These are phyloP conservation scores for Tenthredo notha DNA, from an alignment of 2,888 invertebrate species.

Conservation along the genomic window DNA sequence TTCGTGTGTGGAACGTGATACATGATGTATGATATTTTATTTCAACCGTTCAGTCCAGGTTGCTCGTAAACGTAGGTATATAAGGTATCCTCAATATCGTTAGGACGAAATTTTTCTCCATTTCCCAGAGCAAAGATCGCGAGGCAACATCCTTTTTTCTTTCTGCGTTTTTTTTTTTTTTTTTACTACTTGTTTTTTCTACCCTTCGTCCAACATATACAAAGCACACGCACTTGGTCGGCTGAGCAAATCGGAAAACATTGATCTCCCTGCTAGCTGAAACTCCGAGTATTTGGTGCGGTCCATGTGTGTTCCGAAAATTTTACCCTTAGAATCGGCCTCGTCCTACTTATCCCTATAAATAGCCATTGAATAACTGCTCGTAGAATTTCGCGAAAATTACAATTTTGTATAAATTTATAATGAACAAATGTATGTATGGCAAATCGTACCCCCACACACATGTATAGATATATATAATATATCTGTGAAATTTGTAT, in stretches of 20 bases:
- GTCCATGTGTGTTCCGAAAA: background rate
- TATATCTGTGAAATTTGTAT: no score
- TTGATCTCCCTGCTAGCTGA: slow-evolving; percentile 30
- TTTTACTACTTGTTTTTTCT: background rate
- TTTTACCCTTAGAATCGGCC: background rate
- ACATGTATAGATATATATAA: no score
- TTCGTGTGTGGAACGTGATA: background rate
- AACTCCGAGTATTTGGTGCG: background rate
- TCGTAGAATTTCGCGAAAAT: background rate
- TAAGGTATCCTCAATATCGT: slow-evolving; percentile 28
- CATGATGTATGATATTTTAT: slow-evolving; percentile 2
- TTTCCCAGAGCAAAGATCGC: slow-evolving; percentile 18
- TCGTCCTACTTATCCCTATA: background rate
- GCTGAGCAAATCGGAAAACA: slow-evolving; percentile 26
- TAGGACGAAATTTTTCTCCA: slow-evolving; percentile 25
- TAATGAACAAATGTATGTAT: no score
- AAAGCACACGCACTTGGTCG: slow-evolving; percentile 26
- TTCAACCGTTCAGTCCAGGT: slow-evolving; percentile 2
- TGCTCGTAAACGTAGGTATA: slow-evolving; percentile 16
- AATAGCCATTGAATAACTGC: background rate
- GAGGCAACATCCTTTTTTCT: background rate
- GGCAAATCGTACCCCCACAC: no score
- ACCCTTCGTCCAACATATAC: slow-evolving; percentile 27
- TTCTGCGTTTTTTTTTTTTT: background rate
- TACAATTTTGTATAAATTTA: no score